These are phyloP conservation scores for Zosterops hypoxanthus DNA, from an alignment of 2,113 vertebrate species.

Conservation along the genomic window DNA sequence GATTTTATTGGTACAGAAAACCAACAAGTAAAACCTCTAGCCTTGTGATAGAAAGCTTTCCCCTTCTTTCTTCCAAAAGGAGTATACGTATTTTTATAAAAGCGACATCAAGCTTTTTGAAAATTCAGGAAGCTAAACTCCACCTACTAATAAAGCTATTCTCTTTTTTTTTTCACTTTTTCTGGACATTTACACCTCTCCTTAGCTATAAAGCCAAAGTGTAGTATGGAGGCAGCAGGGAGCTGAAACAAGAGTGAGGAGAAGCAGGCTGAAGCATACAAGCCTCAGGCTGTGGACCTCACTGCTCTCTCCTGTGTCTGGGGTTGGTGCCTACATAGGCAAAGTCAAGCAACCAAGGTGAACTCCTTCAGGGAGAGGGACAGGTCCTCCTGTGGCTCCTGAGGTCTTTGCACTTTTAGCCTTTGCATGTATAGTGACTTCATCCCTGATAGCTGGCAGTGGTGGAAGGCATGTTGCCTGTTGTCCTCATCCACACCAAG, in stretches of 20 bases:
- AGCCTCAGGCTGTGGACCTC: neutral
- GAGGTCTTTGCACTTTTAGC: neutral
- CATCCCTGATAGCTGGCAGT: neutral
- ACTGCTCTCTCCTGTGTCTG: neutral
- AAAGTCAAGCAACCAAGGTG: neutral
- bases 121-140: neutral
- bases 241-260: neutral
- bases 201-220: neutral
- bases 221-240: neutral
- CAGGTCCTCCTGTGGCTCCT: neutral
- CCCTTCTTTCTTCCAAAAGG: neutral
- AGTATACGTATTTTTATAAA: neutral
- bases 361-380: neutral
- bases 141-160: neutral
- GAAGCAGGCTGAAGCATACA: neutral
- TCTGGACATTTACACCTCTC: neutral
- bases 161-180: neutral
- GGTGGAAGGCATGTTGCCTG: neutral
- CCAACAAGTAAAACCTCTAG: neutral
- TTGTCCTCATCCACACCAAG: neutral
- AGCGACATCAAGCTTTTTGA: neutral
- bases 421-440: neutral
- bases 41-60: neutral
- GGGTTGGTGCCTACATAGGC: neutral
- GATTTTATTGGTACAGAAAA: conserved; percentile 22